Evolutionary conservation across 2,113 vertebrate genomes (phyloP), one percentile per base, ranked within the genome.

Genomic region (Tachycineta bicolor): DNA sequence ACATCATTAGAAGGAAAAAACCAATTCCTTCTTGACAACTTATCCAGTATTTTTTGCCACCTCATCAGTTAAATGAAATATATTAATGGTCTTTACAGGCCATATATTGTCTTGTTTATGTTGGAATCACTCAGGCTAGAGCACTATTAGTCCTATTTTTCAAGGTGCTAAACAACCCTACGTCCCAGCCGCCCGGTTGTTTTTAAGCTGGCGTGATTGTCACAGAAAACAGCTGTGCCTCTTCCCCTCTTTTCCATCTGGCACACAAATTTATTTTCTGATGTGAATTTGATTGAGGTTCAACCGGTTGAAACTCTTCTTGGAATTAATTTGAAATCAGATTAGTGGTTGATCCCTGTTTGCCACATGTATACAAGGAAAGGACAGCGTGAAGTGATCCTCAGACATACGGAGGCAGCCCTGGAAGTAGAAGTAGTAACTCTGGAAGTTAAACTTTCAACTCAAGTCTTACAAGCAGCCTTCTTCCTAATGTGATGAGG

Each of bases 321-420:
- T 0, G 0, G 80, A 87, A 71, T 90, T 76, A 68, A 20, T 75
- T 87, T 75, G 73, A 79, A 71, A 84, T 87, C 49, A 41, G 62
- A 69, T 90, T 68, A 91, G 33, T 79, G 87, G 19, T 74, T 85
- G 23, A 41, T 76, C 49, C 33, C 37, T 79, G 21, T 89, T 96
- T 79, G 63, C 47, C 8, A 6, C 16, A 1, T 31, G 9, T 47
- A 2, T 16, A 52, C 28, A 41, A 82, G 52, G 49, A 63, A 59
- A 25, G 31, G 39, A 4, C 10, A 8, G 4, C 34, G 10, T 39
- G 43, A 58, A 63, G 14, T 26, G 28, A 77, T 70, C 37, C 28
- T 11, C 5, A 60, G 63, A 33, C 11, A 21, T 14, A 28, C 25
- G 62, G 74, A 53, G 41, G 56, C 2, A 5, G 6, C 26, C 6